Conservation (phyloP, 2,113 vertebrate species). For the Pimephales promelas region DNA sequence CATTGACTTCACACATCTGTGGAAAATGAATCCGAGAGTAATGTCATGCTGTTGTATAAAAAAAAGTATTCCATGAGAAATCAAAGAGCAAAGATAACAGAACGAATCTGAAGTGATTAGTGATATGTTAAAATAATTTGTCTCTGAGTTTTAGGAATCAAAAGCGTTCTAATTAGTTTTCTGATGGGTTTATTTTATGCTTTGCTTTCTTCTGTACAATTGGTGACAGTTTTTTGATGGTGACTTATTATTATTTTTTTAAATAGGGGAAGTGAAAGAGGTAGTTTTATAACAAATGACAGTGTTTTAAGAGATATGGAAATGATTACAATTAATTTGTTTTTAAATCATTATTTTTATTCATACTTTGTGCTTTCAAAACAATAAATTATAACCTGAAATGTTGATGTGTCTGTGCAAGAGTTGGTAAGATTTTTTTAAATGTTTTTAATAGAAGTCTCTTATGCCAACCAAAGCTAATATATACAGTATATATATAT, state of each 20-base stretch:
- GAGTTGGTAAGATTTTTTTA: no score
- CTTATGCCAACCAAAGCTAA: no score
- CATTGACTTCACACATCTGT: neutral
- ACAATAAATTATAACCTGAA: neutral
- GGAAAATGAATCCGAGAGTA: neutral
- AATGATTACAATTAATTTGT: neutral
- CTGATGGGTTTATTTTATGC: neutral
- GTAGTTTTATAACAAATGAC: neutral
- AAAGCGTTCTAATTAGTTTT: constrained; percentile 12
- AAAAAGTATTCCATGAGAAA: neutral
- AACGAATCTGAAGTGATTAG: neutral
- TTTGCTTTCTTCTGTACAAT: neutral
- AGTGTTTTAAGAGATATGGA: neutral
- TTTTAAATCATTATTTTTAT: neutral
- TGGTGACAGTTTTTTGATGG: neutral
- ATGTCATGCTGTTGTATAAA: neutral
- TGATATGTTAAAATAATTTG: neutral
- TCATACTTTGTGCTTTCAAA: neutral
- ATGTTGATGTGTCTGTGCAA: neutral
- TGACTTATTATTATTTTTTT: no score
- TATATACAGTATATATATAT: no score
- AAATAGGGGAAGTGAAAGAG: no score
- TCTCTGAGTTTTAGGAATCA: neutral
- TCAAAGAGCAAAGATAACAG: neutral
- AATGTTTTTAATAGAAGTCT: no score